Percentiles rank a stretch among this genome's conserved stretches.
Evolutionary conservation across 1,140 invertebrate species (phyloP).

Genomic region (Drosophila suzukii): DNA sequence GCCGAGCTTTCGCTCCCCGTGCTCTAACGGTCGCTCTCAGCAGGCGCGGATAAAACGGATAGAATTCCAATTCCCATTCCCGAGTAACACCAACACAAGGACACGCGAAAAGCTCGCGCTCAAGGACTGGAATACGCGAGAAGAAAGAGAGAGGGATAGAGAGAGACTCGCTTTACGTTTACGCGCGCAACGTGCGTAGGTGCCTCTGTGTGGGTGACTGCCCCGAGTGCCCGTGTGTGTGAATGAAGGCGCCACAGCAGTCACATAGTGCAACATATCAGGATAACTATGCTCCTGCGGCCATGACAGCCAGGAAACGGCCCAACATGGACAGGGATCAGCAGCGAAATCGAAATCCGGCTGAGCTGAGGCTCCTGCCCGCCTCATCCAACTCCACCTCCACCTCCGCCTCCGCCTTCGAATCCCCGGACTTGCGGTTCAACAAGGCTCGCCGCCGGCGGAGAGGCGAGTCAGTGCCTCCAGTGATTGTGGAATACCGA

Average conservation of each 20-base stretch:
- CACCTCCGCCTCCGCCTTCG: conserved; percentile 35
- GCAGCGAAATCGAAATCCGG: conserved; percentile 6
- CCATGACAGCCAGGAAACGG: conserved; percentile 54
- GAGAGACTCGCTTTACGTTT: conserved; percentile 71
- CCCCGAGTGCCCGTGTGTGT: conserved; percentile 42
- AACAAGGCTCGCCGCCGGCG: conserved; percentile 71
- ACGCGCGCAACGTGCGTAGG: conserved; percentile 74
- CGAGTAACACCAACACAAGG: conserved; percentile 69
- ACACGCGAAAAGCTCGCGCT: conserved; percentile 68
- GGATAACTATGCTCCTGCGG: conserved; percentile 50
- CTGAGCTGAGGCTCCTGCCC: conserved; percentile 37
- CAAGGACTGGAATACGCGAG: conserved; percentile 78
- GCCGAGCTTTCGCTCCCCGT: conserved; percentile 38
- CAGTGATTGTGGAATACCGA: conserved; percentile 57
- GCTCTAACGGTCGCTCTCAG: conserved; percentile 21
- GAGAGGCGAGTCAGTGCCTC: conserved; percentile 36
- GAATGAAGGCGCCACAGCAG: conserved; percentile 59
- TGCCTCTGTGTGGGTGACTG: conserved; percentile 27
- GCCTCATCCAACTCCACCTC: conserved; percentile 18
- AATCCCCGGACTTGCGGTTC: conserved; percentile 61
- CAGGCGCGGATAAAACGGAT: conserved; percentile 65
- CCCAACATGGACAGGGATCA: conserved; percentile 53
- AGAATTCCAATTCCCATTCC: conserved; percentile 21
- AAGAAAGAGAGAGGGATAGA: conserved; percentile 7
- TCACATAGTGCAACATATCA: conserved; percentile 75